Conservation (phyloP, 2,888 invertebrate species). For the Ferrisia virgata region DNA sequence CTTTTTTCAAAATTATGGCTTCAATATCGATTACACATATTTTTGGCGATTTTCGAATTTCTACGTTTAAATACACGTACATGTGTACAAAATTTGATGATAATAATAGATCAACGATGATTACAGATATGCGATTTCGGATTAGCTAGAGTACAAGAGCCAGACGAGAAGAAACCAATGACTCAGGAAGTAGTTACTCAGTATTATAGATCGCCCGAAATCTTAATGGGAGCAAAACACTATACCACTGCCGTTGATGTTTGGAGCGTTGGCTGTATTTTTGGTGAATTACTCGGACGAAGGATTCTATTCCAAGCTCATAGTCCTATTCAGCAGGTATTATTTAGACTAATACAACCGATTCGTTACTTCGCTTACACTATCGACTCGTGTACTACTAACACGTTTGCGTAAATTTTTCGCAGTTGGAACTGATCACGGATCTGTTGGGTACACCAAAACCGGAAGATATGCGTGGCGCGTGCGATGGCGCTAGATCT, state of each 20-base stretch:
- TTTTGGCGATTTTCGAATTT: too few relatives aligned
- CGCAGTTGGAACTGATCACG: conserved; percentile 92
- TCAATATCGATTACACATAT: background rate
- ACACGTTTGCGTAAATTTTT: conserved; percentile 41
- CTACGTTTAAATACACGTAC: too few relatives aligned
- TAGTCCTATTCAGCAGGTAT: conserved; percentile 91
- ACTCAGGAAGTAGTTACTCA: conserved; percentile 99
- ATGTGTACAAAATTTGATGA: too few relatives aligned
- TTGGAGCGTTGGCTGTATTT: conserved; percentile 99
- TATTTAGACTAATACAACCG: too few relatives aligned
- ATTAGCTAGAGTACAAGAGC: conserved; percentile 94
- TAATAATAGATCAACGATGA: conserved; percentile 12
- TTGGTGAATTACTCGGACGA: conserved; percentile 92
- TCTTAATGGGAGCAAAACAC: conserved; percentile 96
- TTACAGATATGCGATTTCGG: conserved; percentile 97
- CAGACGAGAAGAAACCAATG: conserved; percentile 90
- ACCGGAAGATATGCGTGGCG: conserved; percentile 92
- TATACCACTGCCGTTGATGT: conserved; percentile 96
- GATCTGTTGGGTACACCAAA: conserved; percentile 95
- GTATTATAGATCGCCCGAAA: conserved; percentile 98
- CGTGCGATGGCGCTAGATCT: conserved; percentile 90
- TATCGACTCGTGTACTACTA: too few relatives aligned
- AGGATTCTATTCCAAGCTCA: conserved; percentile 97
- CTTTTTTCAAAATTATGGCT: background rate
- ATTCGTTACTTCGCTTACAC: too few relatives aligned